Evolutionary conservation across 2,888 invertebrate genomes (phyloP).

Genomic region (Anoncus sp.): DNA sequence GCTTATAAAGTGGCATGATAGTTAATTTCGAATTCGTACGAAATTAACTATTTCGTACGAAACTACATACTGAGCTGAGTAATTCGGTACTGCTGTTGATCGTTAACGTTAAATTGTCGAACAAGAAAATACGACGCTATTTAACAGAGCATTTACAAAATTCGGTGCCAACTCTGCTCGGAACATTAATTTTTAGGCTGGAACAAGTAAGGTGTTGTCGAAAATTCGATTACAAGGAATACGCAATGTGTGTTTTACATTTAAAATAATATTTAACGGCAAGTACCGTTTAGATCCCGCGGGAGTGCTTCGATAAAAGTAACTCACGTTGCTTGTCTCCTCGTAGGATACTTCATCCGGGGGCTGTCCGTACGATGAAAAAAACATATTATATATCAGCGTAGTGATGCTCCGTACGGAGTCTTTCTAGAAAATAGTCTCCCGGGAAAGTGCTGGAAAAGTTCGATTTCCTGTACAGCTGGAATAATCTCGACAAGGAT

Average conservation of each 20-base stretch:
- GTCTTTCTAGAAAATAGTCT: slow-evolving; percentile 43
- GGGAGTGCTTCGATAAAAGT: slow-evolving; percentile 9
- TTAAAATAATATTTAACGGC: not conserved
- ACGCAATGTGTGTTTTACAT: not conserved
- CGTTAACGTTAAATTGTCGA: not conserved
- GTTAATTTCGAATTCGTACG: not conserved
- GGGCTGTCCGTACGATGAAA: not conserved
- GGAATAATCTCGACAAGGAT: slow-evolving; percentile 24
- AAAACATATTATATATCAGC: slow-evolving; percentile 48
- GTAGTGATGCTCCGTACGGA: slow-evolving; percentile 28
- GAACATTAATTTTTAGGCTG: not conserved
- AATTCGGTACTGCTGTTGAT: not conserved
- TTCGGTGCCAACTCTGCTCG: too few species aligned
- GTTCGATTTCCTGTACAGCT: slow-evolving; percentile 35
- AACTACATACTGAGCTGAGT: too few species aligned
- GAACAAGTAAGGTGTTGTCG: not conserved
- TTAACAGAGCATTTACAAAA: not conserved
- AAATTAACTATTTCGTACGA: too few species aligned
- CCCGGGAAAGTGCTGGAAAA: slow-evolving; percentile 1
- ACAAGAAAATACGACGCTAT: not conserved
- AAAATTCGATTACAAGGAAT: slow-evolving; percentile 11
- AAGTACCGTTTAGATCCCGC: not conserved
- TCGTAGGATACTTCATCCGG: not conserved
- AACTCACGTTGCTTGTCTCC: slow-evolving; percentile 7
- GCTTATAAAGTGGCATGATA: slow-evolving; percentile 8